A percentile compares a stretch with the other conserved stretches of the same genome.
Conservation (phyloP, 2,888 invertebrate species). For the Euzophera pinguis region DNA sequence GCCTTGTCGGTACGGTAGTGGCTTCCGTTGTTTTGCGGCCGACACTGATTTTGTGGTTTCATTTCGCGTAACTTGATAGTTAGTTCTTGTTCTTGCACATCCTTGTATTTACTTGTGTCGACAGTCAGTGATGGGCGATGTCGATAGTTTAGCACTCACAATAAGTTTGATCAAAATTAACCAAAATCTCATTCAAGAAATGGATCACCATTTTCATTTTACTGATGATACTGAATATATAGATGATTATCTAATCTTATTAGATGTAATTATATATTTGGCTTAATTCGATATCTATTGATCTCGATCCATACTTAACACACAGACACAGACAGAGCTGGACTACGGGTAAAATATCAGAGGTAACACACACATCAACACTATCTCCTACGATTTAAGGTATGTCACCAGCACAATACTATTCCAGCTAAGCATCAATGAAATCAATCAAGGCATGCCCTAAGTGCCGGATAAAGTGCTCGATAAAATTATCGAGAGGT, state of each 20-base stretch:
- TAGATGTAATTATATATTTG: too few species aligned
- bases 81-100: conserved; percentile 46
- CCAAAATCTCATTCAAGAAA: too few species aligned
- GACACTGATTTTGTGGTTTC: conserved; percentile 74
- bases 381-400: too few species aligned
- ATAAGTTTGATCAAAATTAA: background rate
- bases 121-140: conserved; percentile 20
- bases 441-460: conserved; percentile 1
- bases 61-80: conserved; percentile 77
- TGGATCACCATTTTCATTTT: too few species aligned
- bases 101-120: conserved; percentile 44
- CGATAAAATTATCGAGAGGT: conserved; percentile 29
- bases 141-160: background rate
- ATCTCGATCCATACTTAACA: too few species aligned
- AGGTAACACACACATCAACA: too few species aligned
- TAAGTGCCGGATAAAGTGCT: conserved; percentile 11
- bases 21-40: conserved; percentile 75
- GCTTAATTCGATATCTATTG: too few species aligned
- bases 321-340: too few species aligned
- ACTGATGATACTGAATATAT: too few species aligned
- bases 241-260: too few species aligned
- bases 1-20: conserved; percentile 51
- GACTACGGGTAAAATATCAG: too few species aligned
- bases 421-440: background rate
- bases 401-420: background rate